Evolutionary conservation across 2,888 invertebrate species (phyloP).

Genomic region (Polymixis lichenea): DNA sequence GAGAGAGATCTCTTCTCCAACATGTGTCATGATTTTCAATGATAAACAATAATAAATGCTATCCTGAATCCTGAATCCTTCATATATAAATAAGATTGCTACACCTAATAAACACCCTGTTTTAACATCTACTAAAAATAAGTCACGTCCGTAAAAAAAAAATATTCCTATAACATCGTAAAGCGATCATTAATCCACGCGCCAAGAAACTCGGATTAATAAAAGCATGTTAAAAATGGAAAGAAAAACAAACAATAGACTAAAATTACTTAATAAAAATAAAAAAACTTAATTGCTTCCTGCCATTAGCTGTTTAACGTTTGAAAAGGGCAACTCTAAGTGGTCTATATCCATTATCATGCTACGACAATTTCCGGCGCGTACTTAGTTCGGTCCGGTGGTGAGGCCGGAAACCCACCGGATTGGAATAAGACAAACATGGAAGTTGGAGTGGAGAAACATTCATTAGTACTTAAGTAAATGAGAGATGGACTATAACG

Average conservation of each 20-base stretch:
- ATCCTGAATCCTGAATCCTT: background rate
- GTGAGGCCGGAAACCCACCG: conserved; percentile 13
- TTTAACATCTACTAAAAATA: background rate
- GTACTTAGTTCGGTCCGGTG: conserved; percentile 39
- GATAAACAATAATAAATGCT: no score
- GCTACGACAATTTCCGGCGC: conserved; percentile 50
- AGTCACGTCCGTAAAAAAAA: background rate
- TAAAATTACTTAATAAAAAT: no score
- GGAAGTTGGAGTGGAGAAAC: background rate
- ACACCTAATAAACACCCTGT: background rate
- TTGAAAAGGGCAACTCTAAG: conserved; percentile 45
- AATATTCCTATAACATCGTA: background rate
- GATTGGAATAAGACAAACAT: conserved; percentile 25
- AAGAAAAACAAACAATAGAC: conserved; percentile 23
- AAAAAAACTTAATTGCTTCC: no score
- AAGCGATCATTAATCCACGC: conserved; percentile 1
- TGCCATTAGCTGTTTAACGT: conserved; percentile 32
- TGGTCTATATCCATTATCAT: conserved; percentile 55
- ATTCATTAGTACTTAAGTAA: background rate
- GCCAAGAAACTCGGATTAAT: background rate
- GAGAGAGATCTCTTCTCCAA: no score
- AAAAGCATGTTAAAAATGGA: no score
- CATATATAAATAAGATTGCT: background rate
- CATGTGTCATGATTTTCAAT: no score
- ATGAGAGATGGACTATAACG: background rate